A percentile compares a stretch with the other conserved stretches of the same genome.
phyloP scores from a whole-genome alignment of 2,113 vertebrate genomes.

The Elgaria multicarinata region DNA sequence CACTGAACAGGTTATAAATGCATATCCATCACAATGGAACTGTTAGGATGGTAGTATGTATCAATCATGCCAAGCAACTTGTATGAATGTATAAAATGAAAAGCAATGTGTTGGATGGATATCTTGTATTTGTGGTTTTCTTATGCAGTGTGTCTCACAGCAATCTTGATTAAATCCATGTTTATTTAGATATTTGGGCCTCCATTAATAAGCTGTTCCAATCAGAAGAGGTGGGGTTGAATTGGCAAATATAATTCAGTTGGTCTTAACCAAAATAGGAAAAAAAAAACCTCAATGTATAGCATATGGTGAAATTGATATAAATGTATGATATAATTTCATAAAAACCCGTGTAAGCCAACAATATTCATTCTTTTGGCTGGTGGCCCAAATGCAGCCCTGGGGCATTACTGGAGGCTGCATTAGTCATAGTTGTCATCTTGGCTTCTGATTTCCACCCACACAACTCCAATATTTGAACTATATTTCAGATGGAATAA shows the following conservation, averaged over 20 bases:
- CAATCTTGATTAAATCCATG: constrained; percentile 63
- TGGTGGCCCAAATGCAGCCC: constrained; percentile 36
- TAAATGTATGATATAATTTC: constrained; percentile 40
- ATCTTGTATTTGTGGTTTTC: constrained; percentile 18
- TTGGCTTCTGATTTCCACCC: constrained; percentile 17
- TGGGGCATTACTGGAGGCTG: constrained; percentile 6
- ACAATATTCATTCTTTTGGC: constrained; percentile 24
- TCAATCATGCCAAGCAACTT: not conserved
- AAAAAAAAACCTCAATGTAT: constrained; percentile 52
- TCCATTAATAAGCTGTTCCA: constrained; percentile 64
- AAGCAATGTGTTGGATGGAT: not conserved
- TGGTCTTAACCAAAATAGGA: constrained; percentile 65
- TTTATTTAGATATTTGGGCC: constrained; percentile 69
- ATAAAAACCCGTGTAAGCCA: constrained; percentile 23
- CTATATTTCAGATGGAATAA: not conserved
- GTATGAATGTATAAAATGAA: not conserved
- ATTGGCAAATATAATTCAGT: constrained; percentile 58
- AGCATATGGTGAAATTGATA: constrained; percentile 32
- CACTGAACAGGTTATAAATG: not conserved
- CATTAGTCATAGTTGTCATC: not conserved
- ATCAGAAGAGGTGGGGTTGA: constrained; percentile 50
- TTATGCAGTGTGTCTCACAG: constrained; percentile 54
- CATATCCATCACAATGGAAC: not conserved
- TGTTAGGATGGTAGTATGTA: not conserved
- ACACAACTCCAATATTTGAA: not conserved